A percentile compares a stretch with the other conserved stretches of the same genome.
These are phyloP conservation scores for Chironomus tepperi DNA, from an alignment of 1,140 invertebrate genomes.

Conservation along the genomic window DNA sequence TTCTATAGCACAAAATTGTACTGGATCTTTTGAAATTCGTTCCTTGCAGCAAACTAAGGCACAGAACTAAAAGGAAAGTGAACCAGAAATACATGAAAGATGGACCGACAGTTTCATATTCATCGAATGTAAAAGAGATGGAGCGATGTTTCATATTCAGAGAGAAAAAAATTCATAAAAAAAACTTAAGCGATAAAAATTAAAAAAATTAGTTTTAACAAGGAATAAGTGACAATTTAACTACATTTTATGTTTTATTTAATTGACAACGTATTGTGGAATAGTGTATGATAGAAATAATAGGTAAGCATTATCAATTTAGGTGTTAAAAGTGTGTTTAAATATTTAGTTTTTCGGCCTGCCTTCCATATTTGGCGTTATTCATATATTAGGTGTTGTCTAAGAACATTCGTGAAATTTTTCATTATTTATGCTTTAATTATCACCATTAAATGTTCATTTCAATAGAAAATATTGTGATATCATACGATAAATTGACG, in stretches of 20 bases:
- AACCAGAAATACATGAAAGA: no score
- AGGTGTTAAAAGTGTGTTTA: background rate
- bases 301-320: conserved; percentile 1
- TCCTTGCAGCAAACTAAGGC: no score
- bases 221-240: conserved; percentile 1
- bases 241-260: background rate
- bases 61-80: no score
- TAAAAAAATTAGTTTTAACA: background rate
- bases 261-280: background rate
- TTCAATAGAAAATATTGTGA: no score
- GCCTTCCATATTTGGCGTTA: background rate
- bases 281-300: background rate
- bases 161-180: background rate
- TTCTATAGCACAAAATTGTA: no score
- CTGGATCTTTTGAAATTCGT: no score
- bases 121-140: background rate
- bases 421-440: no score
- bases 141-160: background rate
- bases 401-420: background rate
- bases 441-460: no score
- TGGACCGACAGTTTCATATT: no score
- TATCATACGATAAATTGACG: no score
- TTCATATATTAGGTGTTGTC: background rate
- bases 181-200: conserved; percentile 8
- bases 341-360: background rate